These are phyloP conservation scores for Triplophysa yarkandensis DNA, from an alignment of 2,797 vertebrate genomes.

Conservation along the genomic window DNA sequence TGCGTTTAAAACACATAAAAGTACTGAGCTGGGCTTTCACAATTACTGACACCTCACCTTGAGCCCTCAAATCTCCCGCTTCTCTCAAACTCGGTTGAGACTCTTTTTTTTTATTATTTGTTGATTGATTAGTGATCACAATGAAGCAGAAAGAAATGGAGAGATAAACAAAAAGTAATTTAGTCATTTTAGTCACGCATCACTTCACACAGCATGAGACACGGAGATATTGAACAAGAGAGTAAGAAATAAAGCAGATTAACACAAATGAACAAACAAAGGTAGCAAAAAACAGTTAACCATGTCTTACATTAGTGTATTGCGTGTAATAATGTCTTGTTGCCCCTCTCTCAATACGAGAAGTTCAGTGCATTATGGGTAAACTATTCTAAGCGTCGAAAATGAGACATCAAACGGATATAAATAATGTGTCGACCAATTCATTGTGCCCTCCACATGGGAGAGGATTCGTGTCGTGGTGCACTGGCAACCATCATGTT, in stretches of 20 bases:
- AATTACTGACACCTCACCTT: conserved; percentile 84
- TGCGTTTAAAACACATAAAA: conserved; percentile 1
- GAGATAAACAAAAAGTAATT: conserved; percentile 71
- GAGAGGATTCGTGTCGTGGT: not conserved
- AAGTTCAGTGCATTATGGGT: conserved; percentile 21
- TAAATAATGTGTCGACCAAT: conserved; percentile 18
- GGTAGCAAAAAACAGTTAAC: conserved; percentile 23
- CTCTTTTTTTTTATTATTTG: conserved; percentile 75
- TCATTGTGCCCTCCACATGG: conserved; percentile 24
- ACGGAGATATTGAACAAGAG: conserved; percentile 47
- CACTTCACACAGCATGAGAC: conserved; percentile 16
- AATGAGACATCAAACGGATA: conserved; percentile 26
- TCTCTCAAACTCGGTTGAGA: conserved; percentile 98
- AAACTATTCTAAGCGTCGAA: conserved; percentile 36
- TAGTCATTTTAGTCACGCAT: conserved; percentile 55
- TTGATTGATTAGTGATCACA: conserved; percentile 41
- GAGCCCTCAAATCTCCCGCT: conserved; percentile 99
- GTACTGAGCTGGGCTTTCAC: conserved; percentile 3
- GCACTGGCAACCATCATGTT: conserved; percentile 4
- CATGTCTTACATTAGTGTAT: not conserved
- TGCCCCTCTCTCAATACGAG: conserved; percentile 5
- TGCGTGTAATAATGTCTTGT: conserved; percentile 23
- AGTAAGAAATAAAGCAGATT: conserved; percentile 33
- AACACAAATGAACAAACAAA: conserved; percentile 47
- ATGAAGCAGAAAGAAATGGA: conserved; percentile 75